Percentiles rank a stretch among this genome's conserved stretches.
These are phyloP conservation scores for Apteryx mantelli DNA, from an alignment of 2,113 vertebrate genomes.

Conservation along the genomic window DNA sequence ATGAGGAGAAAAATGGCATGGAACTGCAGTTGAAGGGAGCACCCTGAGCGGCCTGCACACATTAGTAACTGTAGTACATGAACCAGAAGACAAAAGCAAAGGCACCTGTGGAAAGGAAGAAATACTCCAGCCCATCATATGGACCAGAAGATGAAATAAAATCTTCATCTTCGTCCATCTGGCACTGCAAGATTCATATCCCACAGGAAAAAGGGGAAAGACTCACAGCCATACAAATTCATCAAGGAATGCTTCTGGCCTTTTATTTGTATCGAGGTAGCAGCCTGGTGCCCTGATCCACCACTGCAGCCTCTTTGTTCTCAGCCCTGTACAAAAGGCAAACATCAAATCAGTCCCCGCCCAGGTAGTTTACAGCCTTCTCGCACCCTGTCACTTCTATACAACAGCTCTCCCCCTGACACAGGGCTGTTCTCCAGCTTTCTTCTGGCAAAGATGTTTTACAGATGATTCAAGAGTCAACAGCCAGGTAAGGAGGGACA, in stretches of 20 bases:
- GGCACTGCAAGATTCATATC: rapidly evolving
- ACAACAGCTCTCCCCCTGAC: background rate
- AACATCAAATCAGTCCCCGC: rapidly evolving
- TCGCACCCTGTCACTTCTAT: background rate
- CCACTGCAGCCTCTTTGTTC: rapidly evolving
- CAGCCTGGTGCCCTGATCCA: background rate
- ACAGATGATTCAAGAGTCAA: background rate
- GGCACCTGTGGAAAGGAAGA: background rate
- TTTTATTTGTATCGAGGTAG: background rate
- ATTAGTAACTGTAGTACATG: background rate
- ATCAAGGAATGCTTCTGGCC: rapidly evolving
- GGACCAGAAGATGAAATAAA: background rate
- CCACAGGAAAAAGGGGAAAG: background rate
- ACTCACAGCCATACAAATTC: background rate
- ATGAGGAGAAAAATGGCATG: background rate
- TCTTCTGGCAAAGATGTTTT: background rate
- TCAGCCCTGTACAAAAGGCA: background rate
- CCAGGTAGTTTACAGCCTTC: background rate
- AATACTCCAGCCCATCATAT: background rate
- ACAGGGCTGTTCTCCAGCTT: rapidly evolving
- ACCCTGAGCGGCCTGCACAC: background rate
- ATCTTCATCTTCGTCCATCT: background rate
- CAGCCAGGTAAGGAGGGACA: background rate
- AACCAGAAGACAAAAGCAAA: background rate
- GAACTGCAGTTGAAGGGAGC: background rate